Conservation (phyloP, 2,113 vertebrate genomes). For the Martes martes region DNA sequence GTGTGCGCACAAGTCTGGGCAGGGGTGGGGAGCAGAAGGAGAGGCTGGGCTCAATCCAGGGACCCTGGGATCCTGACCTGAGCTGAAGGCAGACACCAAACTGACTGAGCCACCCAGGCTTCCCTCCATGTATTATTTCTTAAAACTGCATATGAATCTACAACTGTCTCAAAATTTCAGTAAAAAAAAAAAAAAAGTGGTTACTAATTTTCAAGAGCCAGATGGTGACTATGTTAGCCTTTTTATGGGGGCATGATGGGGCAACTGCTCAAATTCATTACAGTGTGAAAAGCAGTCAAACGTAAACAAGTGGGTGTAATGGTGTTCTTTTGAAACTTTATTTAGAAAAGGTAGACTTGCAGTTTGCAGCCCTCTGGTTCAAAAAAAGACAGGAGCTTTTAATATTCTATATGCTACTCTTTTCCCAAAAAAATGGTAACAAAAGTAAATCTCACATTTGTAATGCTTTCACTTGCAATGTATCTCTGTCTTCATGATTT, state of each 20-base stretch:
- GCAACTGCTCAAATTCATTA: not conserved
- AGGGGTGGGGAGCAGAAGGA: not conserved
- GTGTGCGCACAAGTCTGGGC: not conserved
- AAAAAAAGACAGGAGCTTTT: not conserved
- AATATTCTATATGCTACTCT: not conserved
- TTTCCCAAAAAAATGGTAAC: not conserved
- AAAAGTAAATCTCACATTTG: not conserved
- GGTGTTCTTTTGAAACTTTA: not conserved
- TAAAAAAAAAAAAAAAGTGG: not conserved
- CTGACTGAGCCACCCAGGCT: not conserved
- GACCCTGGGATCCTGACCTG: too few species aligned
- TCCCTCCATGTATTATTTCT: not conserved
- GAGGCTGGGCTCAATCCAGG: not conserved
- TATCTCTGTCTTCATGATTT: not conserved
- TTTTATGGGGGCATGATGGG: too few species aligned
- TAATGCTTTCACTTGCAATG: not conserved
- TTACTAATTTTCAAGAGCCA: not conserved
- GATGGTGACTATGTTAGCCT: not conserved
- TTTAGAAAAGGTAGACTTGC: not conserved
- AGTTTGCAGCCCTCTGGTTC: not conserved
- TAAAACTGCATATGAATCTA: not conserved
- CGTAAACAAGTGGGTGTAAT: fast-evolving
- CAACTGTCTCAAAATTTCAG: not conserved
- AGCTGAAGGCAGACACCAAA: not conserved
- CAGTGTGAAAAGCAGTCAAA: not conserved